Evolutionary conservation across 1,140 invertebrate genomes (phyloP).

Genomic region (Pristionchus pacificus): DNA sequence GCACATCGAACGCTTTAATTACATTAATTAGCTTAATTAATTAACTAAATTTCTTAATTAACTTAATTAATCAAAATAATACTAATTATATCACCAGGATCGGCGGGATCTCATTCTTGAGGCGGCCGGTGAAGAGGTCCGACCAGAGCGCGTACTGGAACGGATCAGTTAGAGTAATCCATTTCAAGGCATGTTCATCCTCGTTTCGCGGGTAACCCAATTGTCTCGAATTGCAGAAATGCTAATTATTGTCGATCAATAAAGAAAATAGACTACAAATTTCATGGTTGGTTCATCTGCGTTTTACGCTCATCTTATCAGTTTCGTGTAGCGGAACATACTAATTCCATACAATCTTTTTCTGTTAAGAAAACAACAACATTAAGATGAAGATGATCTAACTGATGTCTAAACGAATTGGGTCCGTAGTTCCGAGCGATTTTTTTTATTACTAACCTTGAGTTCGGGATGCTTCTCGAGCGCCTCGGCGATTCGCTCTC

Average conservation of each 20-base stretch:
- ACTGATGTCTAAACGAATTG: too few species aligned
- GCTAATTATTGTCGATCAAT: too few species aligned
- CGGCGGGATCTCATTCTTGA: conserved; percentile 88
- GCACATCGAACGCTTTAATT: conserved; percentile 70
- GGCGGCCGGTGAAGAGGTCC: conserved; percentile 88
- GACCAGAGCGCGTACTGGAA: conserved; percentile 68
- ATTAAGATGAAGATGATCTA: too few species aligned
- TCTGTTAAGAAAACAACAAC: too few species aligned
- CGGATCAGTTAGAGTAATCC: conserved; percentile 1
- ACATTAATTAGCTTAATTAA: conserved; percentile 12
- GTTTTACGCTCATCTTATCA: not conserved
- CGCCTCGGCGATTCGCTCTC: conserved; percentile 44
- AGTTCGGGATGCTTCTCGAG: conserved; percentile 35
- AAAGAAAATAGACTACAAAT: too few species aligned
- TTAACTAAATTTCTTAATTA: conserved; percentile 33
- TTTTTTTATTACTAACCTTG: conserved; percentile 13
- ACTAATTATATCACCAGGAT: conserved; percentile 68
- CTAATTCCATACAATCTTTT: too few species aligned
- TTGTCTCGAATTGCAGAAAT: too few species aligned
- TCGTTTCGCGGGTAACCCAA: too few species aligned
- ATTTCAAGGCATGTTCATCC: too few species aligned
- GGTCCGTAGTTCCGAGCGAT: too few species aligned
- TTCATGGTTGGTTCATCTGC: too few species aligned
- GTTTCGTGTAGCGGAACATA: not conserved
- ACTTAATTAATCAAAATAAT: conserved; percentile 11